Conservation (phyloP, 2,113 vertebrate species). For the Bothrops jararaca region DNA sequence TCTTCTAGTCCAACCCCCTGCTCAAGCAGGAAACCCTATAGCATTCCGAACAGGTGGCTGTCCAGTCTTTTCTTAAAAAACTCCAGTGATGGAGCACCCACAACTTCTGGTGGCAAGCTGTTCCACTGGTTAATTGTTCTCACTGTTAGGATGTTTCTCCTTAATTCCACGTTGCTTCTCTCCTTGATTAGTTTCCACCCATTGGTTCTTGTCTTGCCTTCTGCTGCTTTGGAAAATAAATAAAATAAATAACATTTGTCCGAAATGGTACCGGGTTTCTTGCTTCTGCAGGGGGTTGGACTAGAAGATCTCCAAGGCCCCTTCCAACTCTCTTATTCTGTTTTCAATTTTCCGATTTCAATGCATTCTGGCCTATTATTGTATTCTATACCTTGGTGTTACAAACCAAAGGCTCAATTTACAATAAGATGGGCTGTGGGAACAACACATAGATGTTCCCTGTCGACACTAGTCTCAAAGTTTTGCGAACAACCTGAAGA, state of each 20-base stretch:
- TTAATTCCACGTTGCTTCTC: neutral
- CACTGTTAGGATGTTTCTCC: neutral
- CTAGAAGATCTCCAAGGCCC: too few relatives aligned
- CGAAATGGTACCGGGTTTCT: too few relatives aligned
- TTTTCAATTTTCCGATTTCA: neutral
- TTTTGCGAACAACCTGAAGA: neutral
- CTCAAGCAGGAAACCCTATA: too few relatives aligned
- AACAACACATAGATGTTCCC: neutral
- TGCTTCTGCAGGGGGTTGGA: too few relatives aligned
- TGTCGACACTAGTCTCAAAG: neutral
- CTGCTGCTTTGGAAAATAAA: too few relatives aligned
- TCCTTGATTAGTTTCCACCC: too few relatives aligned
- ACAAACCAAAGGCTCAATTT: neutral
- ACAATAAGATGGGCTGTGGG: neutral
- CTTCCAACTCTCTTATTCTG: neutral
- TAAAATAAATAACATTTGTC: too few relatives aligned
- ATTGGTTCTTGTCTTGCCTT: too few relatives aligned
- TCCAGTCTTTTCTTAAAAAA: neutral
- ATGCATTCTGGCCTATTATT: neutral
- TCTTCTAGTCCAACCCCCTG: neutral
- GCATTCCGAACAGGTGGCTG: neutral
- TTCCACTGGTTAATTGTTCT: neutral
- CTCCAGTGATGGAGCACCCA: neutral
- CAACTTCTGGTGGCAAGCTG: neutral
- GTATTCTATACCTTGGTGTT: neutral